Conservation (phyloP, 2,888 invertebrate species). For the Xanthia icteritia region DNA sequence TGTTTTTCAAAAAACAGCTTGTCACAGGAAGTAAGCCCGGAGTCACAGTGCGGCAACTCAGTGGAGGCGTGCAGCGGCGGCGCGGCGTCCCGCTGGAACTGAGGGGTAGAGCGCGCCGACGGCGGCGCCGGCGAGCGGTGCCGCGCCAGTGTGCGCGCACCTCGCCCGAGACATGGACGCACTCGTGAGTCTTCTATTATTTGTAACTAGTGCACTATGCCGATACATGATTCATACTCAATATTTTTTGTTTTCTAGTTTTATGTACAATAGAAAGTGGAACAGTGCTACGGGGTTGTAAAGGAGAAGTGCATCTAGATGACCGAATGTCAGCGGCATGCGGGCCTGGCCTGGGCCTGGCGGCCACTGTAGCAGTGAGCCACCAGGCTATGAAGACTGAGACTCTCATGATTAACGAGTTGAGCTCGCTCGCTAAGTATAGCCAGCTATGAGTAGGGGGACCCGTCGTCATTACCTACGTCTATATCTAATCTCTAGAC, state of each 20-base stretch:
- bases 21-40: slow-evolving; percentile 51
- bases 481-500: not conserved
- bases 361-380: not conserved
- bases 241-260: not conserved
- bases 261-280: slow-evolving; percentile 13
- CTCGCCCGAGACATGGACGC: slow-evolving; percentile 64
- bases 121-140: slow-evolving; percentile 21
- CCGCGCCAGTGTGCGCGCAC: slow-evolving; percentile 56
- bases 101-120: slow-evolving; percentile 18
- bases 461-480: not conserved
- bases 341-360: too few species aligned
- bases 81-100: slow-evolving; percentile 34
- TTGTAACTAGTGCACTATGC: slow-evolving; percentile 13
- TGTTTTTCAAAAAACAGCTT: not conserved
- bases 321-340: not conserved
- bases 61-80: not conserved
- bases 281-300: not conserved
- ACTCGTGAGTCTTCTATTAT: slow-evolving; percentile 57
- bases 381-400: not conserved
- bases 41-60: slow-evolving; percentile 35
- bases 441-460: not conserved
- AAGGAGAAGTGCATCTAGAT: slow-evolving; percentile 2
- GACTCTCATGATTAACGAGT: not conserved
- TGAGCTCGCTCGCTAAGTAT: not conserved
- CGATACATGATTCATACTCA: not conserved